These are phyloP conservation scores for Platysternon megacephalum DNA, from an alignment of 2,113 vertebrate genomes.

Conservation along the genomic window DNA sequence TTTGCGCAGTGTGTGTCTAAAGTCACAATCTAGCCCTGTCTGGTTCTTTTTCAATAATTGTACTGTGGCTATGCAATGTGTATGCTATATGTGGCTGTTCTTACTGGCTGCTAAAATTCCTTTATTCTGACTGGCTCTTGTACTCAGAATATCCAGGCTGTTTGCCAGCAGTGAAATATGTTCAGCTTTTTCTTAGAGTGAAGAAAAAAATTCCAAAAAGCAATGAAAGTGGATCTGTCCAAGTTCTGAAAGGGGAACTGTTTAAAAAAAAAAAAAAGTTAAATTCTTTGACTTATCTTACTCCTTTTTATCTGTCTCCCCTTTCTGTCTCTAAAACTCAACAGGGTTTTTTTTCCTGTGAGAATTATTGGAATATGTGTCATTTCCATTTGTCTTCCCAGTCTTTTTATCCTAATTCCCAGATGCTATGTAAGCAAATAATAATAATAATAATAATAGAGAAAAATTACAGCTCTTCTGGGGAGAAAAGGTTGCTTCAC, in stretches of 20 bases:
- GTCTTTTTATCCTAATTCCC: background rate
- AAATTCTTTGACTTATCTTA: background rate
- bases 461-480: background rate
- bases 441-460: too few species aligned
- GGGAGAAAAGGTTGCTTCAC: background rate
- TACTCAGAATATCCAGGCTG: background rate
- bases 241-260: background rate
- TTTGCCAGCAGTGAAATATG: background rate
- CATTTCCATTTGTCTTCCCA: background rate
- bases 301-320: background rate
- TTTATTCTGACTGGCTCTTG: background rate
- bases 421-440: background rate
- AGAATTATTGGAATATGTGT: background rate
- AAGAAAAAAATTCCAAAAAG: background rate
- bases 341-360: background rate
- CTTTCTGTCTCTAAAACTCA: background rate
- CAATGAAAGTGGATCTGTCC: background rate
- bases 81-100: fast-evolving
- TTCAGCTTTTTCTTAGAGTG: background rate
- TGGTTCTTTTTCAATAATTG: background rate
- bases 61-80: background rate
- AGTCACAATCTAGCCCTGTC: background rate
- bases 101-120: background rate
- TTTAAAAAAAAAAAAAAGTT: background rate
- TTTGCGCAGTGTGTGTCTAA: background rate